These are phyloP conservation scores for Rhinichthys osculus DNA, from an alignment of 2,797 vertebrate genomes.

Conservation along the genomic window DNA sequence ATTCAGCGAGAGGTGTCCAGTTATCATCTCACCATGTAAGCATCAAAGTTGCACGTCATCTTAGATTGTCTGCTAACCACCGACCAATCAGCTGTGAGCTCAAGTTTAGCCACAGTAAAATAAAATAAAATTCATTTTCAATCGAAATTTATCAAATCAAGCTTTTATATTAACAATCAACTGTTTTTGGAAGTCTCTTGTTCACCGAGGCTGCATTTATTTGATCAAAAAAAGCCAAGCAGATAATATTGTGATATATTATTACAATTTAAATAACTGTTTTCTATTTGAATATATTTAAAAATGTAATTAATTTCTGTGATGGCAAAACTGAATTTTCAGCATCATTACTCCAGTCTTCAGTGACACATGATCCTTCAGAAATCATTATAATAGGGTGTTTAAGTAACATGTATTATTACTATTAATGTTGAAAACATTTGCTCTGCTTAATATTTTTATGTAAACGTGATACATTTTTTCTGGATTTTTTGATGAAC, in stretches of 20 bases:
- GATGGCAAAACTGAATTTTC: too few relatives aligned
- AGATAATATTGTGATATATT: too few relatives aligned
- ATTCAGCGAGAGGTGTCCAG: constrained; percentile 3
- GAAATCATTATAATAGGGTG: background rate
- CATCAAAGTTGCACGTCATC: background rate
- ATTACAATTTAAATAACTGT: too few relatives aligned
- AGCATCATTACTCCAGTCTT: background rate
- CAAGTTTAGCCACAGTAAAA: background rate
- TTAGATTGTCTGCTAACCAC: background rate
- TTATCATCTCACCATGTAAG: background rate
- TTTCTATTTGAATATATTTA: too few relatives aligned
- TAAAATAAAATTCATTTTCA: background rate
- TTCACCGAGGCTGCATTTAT: too few relatives aligned
- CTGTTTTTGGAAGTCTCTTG: background rate
- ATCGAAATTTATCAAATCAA: background rate
- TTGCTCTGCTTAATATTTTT: too few relatives aligned
- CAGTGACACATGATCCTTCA: background rate
- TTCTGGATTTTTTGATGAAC: too few relatives aligned
- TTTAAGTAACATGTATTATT: background rate
- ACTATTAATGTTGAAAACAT: background rate
- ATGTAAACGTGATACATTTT: too few relatives aligned
- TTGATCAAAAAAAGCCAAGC: too few relatives aligned
- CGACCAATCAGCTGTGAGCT: background rate
- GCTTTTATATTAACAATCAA: background rate
- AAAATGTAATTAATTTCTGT: too few relatives aligned